phyloP scores from a whole-genome alignment of 2,888 invertebrate genomes.

The Invenusta paracnida region DNA sequence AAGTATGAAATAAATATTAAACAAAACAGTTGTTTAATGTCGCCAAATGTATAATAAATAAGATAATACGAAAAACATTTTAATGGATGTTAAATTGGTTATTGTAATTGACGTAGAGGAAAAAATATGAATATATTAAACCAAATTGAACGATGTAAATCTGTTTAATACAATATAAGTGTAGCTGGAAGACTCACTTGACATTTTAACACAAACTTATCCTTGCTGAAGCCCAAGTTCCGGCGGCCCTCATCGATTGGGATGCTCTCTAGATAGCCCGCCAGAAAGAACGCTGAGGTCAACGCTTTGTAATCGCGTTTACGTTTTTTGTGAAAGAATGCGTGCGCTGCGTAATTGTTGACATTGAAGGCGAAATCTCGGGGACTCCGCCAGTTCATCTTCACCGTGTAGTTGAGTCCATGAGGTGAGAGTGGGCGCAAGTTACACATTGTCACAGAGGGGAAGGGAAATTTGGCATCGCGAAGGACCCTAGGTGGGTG shows the following conservation, averaged over 20 bases:
- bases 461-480: slow-evolving; percentile 41
- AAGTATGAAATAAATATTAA: too few relatives aligned
- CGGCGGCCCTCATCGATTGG: not conserved
- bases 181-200: slow-evolving; percentile 40
- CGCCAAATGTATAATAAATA: too few relatives aligned
- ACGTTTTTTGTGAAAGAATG: not conserved
- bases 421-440: slow-evolving; percentile 39
- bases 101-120: too few relatives aligned
- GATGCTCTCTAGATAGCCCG: slow-evolving; percentile 35
- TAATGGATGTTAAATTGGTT: not conserved
- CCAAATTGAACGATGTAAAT: slow-evolving; percentile 31
- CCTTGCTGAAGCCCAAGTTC: slow-evolving; percentile 27
- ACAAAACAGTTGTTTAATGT: too few relatives aligned
- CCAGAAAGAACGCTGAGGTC: slow-evolving; percentile 30
- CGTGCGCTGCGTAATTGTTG: slow-evolving; percentile 2
- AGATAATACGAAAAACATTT: not conserved
- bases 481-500: slow-evolving; percentile 43
- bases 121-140: too few relatives aligned
- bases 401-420: slow-evolving; percentile 21
- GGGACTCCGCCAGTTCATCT: slow-evolving; percentile 37
- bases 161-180: slow-evolving; percentile 11
- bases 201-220: slow-evolving; percentile 38
- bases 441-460: slow-evolving; percentile 43
- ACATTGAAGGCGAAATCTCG: slow-evolving; percentile 38
- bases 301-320: not conserved